These are phyloP conservation scores for Beris chalybata DNA, from an alignment of 2,888 invertebrate genomes.

Conservation along the genomic window DNA sequence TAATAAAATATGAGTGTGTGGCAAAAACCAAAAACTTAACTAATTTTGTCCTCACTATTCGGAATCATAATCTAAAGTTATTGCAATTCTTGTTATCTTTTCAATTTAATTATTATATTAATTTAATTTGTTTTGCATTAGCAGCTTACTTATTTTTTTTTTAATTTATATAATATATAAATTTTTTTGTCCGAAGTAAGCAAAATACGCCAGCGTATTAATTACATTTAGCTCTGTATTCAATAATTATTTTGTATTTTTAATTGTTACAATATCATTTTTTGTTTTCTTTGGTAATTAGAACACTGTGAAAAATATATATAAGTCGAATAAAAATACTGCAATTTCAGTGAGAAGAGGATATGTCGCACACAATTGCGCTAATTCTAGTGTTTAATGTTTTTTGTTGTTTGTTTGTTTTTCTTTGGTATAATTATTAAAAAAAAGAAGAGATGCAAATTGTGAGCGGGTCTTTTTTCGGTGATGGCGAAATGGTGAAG, in stretches of 20 bases:
- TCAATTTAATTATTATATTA: neutral
- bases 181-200: conserved; percentile 35
- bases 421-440: conserved; percentile 3
- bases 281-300: conserved; percentile 27
- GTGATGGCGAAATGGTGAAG: no score
- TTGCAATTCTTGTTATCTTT: conserved; percentile 1
- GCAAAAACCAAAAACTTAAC: no score
- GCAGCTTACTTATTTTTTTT: conserved; percentile 10
- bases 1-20: no score
- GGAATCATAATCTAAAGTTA: neutral
- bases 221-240: conserved; percentile 28
- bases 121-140: neutral
- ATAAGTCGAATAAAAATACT: conserved; percentile 14
- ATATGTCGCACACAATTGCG: conserved; percentile 39
- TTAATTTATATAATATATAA: conserved; percentile 6
- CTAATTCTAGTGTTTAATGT: conserved; percentile 33
- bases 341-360: conserved; percentile 32
- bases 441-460: no score
- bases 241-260: conserved; percentile 33
- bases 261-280: conserved; percentile 30
- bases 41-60: no score
- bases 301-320: conserved; percentile 1
- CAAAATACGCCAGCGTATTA: conserved; percentile 39
- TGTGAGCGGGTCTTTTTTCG: no score
- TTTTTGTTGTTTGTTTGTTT: conserved; percentile 16